Percentiles rank a stretch among this genome's conserved stretches.
Evolutionary conservation across 35 echinoderm and acorn worm genomes (phyloP).

Genomic region (Acanthaster planci): DNA sequence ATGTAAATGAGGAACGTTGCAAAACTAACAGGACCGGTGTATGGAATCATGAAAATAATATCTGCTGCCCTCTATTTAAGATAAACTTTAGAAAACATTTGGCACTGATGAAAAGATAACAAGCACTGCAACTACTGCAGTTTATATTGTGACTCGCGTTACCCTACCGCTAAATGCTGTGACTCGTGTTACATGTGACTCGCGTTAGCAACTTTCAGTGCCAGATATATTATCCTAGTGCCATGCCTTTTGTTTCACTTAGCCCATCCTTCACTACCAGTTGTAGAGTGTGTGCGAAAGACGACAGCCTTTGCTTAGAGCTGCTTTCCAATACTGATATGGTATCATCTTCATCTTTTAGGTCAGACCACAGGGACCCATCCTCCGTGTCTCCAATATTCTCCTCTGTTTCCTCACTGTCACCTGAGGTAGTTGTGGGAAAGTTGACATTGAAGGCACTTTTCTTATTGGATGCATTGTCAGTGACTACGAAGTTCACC

Average conservation of each 20-base stretch:
- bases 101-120: too few species aligned
- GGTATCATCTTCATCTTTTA: slow-evolving; percentile 15
- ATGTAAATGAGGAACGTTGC: too few species aligned
- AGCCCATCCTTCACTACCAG: slow-evolving; percentile 37
- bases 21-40: too few species aligned
- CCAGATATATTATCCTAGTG: too few species aligned
- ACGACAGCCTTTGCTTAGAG: slow-evolving; percentile 41
- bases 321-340: background rate
- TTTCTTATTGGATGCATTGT: slow-evolving; percentile 26
- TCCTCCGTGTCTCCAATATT: slow-evolving; percentile 20
- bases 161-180: too few species aligned
- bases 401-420: slow-evolving; percentile 32
- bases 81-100: too few species aligned
- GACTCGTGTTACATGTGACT: too few species aligned
- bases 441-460: slow-evolving; percentile 18
- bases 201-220: slow-evolving; percentile 19
- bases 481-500: slow-evolving; percentile 10
- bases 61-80: too few species aligned
- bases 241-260: slow-evolving; percentile 23
- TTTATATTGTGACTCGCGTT: too few species aligned
- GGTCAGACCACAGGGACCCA: slow-evolving; percentile 12
- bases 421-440: background rate
- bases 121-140: too few species aligned
- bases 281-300: slow-evolving; percentile 53
- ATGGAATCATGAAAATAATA: too few species aligned